phyloP scores from a whole-genome alignment of 2,797 vertebrate genomes.

The Urosaurus nigricauda region DNA sequence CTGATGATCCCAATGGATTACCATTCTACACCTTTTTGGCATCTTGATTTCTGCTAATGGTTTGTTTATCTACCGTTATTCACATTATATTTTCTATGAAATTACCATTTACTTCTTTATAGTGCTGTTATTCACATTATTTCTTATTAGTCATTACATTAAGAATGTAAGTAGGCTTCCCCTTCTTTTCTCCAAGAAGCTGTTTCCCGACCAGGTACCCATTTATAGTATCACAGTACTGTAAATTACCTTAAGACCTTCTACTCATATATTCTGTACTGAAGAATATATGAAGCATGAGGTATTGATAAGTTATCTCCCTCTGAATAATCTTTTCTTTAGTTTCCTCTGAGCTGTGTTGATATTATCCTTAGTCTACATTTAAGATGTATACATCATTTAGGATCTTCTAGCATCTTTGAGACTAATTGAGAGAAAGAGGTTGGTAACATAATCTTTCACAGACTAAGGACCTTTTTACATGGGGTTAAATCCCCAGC shows the following conservation, averaged over 20 bases:
- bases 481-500: too few relatives aligned
- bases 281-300: too few relatives aligned
- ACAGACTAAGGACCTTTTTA: too few relatives aligned
- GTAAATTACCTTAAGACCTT: background rate
- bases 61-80: slow-evolving; percentile 5
- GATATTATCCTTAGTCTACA: too few relatives aligned
- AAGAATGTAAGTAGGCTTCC: background rate
- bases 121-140: background rate
- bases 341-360: too few relatives aligned
- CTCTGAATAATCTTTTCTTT: too few relatives aligned
- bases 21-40: background rate
- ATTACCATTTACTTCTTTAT: background rate
- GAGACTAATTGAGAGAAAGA: too few relatives aligned
- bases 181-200: background rate
- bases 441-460: too few relatives aligned
- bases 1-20: slow-evolving; percentile 15
- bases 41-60: background rate
- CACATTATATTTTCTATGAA: background rate
- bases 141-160: background rate
- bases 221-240: fast-evolving
- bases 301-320: background rate
- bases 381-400: too few relatives aligned
- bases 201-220: fast-evolving
- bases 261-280: background rate
- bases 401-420: too few relatives aligned